Conservation (phyloP, 2,797 vertebrate genomes). For the Myotis findleyi region DNA sequence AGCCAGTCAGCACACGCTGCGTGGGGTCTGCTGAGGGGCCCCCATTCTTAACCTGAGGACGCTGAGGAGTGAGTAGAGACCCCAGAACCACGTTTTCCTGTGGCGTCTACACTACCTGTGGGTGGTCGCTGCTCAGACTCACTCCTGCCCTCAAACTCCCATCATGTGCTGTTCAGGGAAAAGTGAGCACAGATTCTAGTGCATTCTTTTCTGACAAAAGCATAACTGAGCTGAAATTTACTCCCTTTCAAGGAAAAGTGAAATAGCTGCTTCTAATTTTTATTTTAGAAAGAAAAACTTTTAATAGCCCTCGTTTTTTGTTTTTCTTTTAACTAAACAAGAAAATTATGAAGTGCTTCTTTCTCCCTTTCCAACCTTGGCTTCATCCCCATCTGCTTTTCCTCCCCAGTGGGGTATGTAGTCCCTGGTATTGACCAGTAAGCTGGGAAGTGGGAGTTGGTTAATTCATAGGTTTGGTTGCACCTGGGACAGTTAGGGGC, state of each 20-base stretch:
- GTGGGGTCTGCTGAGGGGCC: rapidly evolving
- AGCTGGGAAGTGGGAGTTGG: not conserved
- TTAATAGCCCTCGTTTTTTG: not conserved
- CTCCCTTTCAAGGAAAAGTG: constrained; percentile 40
- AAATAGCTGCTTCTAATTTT: constrained; percentile 34
- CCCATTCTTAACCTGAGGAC: rapidly evolving
- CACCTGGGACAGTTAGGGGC: not conserved
- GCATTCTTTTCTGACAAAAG: constrained; percentile 28
- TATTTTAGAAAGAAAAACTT: not conserved
- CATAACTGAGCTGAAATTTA: not conserved
- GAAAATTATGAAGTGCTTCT: not conserved
- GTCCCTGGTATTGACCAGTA: not conserved
- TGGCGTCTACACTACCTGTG: rapidly evolving
- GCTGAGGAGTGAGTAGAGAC: not conserved
- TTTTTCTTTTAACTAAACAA: not conserved
- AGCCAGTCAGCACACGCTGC: not conserved
- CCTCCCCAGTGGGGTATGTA: not conserved
- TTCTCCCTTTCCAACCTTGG: not conserved
- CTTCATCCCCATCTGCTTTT: not conserved
- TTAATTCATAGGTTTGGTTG: not conserved
- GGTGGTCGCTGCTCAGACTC: rapidly evolving
- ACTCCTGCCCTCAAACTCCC: not conserved
- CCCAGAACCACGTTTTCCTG: too few relatives aligned
- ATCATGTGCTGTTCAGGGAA: not conserved
- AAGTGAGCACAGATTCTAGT: not conserved